Percentiles rank a stretch among this genome's conserved stretches.
phyloP scores from a whole-genome alignment of 2,797 vertebrate genomes.

The Apodemus agrarius region DNA sequence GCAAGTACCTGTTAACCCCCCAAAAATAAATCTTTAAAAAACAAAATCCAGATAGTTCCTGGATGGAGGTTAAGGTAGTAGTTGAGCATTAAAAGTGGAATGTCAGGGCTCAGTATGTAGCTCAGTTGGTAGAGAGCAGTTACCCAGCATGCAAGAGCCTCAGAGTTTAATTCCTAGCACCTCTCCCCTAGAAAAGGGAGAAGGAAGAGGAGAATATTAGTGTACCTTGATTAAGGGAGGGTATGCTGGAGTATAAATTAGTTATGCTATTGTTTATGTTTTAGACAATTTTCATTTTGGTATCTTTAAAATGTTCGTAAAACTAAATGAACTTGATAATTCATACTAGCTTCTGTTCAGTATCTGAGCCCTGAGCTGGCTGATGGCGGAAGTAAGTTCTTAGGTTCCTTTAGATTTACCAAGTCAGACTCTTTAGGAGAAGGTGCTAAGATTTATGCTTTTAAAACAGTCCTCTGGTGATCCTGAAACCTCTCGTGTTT shows the following conservation, averaged over 20 bases:
- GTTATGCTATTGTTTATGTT: slow-evolving; percentile 54
- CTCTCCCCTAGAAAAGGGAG: neutral
- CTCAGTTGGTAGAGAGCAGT: neutral
- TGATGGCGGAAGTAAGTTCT: slow-evolving; percentile 44
- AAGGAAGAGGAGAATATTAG: neutral
- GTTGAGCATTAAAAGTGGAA: neutral
- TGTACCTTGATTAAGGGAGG: neutral
- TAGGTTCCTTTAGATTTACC: slow-evolving; percentile 27
- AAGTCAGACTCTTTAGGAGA: neutral
- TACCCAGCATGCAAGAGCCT: neutral
- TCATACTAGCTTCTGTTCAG: slow-evolving; percentile 39
- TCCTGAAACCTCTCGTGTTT: slow-evolving; percentile 10
- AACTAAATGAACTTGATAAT: slow-evolving; percentile 42
- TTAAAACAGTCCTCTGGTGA: slow-evolving; percentile 18
- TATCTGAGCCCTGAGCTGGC: slow-evolving; percentile 14
- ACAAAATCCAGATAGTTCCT: neutral
- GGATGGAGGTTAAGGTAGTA: neutral
- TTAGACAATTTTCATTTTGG: slow-evolving; percentile 51
- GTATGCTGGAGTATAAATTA: slow-evolving; percentile 56
- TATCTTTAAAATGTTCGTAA: slow-evolving; percentile 41
- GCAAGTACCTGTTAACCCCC: neutral
- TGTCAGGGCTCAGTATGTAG: neutral
- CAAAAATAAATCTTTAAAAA: neutral
- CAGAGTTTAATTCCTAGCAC: neutral
- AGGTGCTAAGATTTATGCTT: slow-evolving; percentile 34